Conservation (phyloP, 2,797 vertebrate species). For the Nannoperca obscura region DNA sequence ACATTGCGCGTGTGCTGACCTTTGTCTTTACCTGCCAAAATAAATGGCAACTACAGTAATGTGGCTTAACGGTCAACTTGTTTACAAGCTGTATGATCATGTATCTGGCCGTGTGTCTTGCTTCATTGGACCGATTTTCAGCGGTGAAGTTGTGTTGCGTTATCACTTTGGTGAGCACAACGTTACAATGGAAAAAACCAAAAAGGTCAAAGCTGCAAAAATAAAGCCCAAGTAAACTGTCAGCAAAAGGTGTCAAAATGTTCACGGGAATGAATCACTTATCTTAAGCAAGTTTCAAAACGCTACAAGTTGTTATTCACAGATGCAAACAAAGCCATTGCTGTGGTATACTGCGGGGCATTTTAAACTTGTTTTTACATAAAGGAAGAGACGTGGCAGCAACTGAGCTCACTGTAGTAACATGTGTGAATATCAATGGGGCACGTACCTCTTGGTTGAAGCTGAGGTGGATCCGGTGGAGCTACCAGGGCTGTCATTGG, state of each 20-base stretch:
- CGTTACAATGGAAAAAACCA: not conserved
- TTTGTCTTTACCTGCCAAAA: slow-evolving; percentile 1
- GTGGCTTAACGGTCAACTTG: not conserved
- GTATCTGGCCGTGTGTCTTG: not conserved
- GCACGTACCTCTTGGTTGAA: slow-evolving; percentile 80
- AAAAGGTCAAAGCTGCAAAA: not conserved
- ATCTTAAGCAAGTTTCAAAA: not conserved
- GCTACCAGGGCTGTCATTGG: slow-evolving; percentile 78
- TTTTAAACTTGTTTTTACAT: slow-evolving; percentile 1
- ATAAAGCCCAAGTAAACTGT: not conserved
- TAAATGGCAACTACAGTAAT: not conserved
- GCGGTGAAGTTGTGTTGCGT: no score
- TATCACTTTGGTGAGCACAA: not conserved
- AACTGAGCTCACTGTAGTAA: not conserved
- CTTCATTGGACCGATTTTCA: not conserved
- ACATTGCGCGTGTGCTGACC: not conserved
- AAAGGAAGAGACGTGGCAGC: not conserved
- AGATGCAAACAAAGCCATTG: not conserved
- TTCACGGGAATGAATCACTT: not conserved
- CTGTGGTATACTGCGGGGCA: not conserved
- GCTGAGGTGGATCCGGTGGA: slow-evolving; percentile 70
- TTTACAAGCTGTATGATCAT: slow-evolving; percentile 1
- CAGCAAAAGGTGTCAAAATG: not conserved
- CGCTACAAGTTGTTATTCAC: not conserved
- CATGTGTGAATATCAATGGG: not conserved